A percentile compares a stretch with the other conserved stretches of the same genome.
Conservation (phyloP, 2,888 invertebrate species). For the Orthonychiurus folsomi region DNA sequence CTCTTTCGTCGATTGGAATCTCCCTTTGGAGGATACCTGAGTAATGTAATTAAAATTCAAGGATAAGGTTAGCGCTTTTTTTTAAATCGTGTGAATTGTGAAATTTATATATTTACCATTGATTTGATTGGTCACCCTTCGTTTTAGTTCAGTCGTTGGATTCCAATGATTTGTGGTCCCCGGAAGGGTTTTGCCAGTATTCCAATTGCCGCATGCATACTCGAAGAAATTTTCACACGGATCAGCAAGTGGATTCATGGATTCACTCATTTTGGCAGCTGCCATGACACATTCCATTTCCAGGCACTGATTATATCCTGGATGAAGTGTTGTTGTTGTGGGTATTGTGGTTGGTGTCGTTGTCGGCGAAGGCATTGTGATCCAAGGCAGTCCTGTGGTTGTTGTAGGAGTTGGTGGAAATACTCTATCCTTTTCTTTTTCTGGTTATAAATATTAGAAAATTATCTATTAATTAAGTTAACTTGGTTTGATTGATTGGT, state of each 20-base stretch:
- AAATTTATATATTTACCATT: not conserved
- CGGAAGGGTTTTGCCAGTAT: constrained; percentile 45
- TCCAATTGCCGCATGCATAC: constrained; percentile 48
- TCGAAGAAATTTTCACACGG: constrained; percentile 49
- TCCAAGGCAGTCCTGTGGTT: not conserved
- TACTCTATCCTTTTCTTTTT: not conserved
- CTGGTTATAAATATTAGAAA: too few relatives aligned
- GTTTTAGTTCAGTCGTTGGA: too few relatives aligned
- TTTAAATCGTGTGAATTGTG: not conserved
- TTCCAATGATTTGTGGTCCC: constrained; percentile 27
- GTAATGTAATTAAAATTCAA: too few relatives aligned
- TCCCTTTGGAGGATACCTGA: too few relatives aligned
- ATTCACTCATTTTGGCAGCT: constrained; percentile 41
- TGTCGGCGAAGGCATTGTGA: constrained; percentile 15
- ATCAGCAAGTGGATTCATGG: constrained; percentile 44
- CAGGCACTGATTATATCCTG: constrained; percentile 12
- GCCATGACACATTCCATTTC: constrained; percentile 30
- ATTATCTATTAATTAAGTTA: too few relatives aligned
- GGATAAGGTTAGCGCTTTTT: too few relatives aligned
- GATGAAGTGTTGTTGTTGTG: not conserved
- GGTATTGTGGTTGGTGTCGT: not conserved
- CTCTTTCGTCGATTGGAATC: not conserved
- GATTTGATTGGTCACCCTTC: too few relatives aligned
- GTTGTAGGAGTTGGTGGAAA: not conserved
- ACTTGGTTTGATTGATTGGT: too few relatives aligned